Base-by-base conservation (phyloP, 1,140 invertebrate species). In the Leptonema lineaticorne region DNA sequence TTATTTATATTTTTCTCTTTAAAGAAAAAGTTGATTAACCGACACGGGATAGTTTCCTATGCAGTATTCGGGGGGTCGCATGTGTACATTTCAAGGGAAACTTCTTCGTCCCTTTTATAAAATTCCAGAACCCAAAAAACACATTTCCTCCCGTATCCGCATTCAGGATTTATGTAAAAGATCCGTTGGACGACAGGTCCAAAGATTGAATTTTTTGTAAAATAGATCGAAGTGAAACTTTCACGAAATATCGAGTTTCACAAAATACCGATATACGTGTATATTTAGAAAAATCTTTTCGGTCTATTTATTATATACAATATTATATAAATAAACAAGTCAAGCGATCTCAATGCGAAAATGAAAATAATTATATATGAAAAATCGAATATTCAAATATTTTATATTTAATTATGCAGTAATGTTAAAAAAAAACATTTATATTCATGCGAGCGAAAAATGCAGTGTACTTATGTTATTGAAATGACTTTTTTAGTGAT, bases 81-180 rank as follows among this genome's bases (percentile, higher is more conserved):
- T 62, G 29, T 41, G 50, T 30, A 48, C 29, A 27, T 68, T 66
- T 60, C 62, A 68, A 65, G 67, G 64, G 41, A 29, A 18, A 45
- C 62, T 20, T 64, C 33, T 14, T 14, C 18, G 16, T 66, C 46
- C 29, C 56, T 45, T 59, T 59, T 68, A 68, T 71, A 65, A 22
- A 22, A 65, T 67, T 68, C 69, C 69, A 28, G 37, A 53, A 30
- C 57, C 63, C 46, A 69, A 62, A 56, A 24, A 53, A 37, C 66
- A 67, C 63, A 67, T 69, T 65, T 65, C 50, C 64, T 58, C 68
- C 67, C 56, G 33, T 30, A 41, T 28, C 22, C 45, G 62, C 67
- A 67, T 72, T 72, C 70, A 65, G 67, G 70, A 72, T 72, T 72
- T 72, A 72, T 69, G 66, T 67, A 63, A 58, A 59, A 59, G 67